Conservation (phyloP, 2,113 vertebrate genomes). For the Pipra filicauda region DNA sequence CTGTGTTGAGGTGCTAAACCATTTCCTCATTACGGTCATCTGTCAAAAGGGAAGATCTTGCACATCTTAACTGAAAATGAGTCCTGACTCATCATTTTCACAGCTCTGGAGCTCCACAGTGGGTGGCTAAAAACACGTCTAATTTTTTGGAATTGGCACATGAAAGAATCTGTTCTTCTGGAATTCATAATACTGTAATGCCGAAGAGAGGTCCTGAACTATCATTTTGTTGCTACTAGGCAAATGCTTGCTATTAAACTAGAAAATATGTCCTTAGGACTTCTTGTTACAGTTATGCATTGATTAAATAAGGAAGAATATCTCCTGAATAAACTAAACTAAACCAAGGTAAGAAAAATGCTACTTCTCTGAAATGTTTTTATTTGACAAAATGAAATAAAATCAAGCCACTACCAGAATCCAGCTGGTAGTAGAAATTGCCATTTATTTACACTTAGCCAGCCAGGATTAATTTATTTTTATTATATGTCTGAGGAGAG, state of each 20-base stretch:
- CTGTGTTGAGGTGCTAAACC: conserved; percentile 7
- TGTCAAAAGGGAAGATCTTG: neutral
- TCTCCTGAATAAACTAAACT: neutral
- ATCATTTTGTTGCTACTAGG: neutral
- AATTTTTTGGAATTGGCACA: neutral
- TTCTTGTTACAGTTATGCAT: neutral
- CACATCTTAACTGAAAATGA: neutral
- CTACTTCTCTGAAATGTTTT: neutral
- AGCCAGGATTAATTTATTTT: neutral
- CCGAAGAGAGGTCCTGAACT: neutral
- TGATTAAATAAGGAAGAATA: neutral
- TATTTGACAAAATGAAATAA: neutral
- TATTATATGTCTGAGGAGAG: neutral
- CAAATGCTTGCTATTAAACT: neutral
- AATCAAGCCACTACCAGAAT: neutral
- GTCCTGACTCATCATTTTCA: neutral
- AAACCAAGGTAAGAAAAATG: neutral
- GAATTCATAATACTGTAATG: neutral
- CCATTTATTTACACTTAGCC: neutral
- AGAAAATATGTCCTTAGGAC: neutral
- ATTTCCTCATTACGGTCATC: neutral
- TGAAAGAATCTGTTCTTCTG: neutral
- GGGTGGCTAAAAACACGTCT: neutral
- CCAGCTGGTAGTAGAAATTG: neutral
- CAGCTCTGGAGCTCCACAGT: neutral